Conservation (phyloP, 30 jellyfish, hydroid and myxozoan genomes). For the Pelagia noctiluca region DNA sequence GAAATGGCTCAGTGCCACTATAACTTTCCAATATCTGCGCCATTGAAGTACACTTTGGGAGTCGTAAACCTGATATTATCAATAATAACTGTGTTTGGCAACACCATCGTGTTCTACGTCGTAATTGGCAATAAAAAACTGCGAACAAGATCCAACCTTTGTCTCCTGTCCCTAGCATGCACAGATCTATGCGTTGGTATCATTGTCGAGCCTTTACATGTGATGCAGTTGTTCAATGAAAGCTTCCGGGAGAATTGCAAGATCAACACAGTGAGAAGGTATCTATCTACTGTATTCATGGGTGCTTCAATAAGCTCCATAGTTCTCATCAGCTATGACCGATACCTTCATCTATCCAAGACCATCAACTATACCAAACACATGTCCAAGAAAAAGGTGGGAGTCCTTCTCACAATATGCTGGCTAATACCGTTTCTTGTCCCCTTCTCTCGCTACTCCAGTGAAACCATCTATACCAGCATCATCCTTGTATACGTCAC, state of each 20-base stretch:
- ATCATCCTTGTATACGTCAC: slow-evolving; percentile 34
- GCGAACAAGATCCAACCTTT: slow-evolving; percentile 61
- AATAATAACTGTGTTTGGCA: slow-evolving; percentile 39
- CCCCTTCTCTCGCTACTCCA: slow-evolving; percentile 70
- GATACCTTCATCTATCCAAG: slow-evolving; percentile 72
- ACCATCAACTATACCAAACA: slow-evolving; percentile 39
- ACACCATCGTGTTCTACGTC: slow-evolving; percentile 47
- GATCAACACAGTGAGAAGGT: slow-evolving; percentile 59
- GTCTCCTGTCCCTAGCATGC: slow-evolving; percentile 68
- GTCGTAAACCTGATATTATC: slow-evolving; percentile 41
- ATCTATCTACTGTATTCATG: slow-evolving; percentile 64
- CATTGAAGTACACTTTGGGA: slow-evolving; percentile 43
- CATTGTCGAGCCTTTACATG: slow-evolving; percentile 56
- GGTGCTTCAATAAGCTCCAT: slow-evolving; percentile 82
- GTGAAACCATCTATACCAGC: slow-evolving; percentile 43
- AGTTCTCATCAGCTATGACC: slow-evolving; percentile 75
- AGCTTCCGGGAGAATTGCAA: slow-evolving; percentile 52
- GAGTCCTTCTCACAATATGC: slow-evolving; percentile 32
- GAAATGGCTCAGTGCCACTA: slow-evolving; percentile 47
- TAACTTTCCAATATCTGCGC: slow-evolving; percentile 27
- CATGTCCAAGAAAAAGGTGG: slow-evolving; percentile 63
- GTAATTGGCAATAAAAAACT: slow-evolving; percentile 33
- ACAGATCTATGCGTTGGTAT: slow-evolving; percentile 83
- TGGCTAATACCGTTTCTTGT: slow-evolving; percentile 81
- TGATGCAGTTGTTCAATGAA: slow-evolving; percentile 46